These are phyloP conservation scores for Ruditapes philippinarum DNA, from an alignment of 1,140 invertebrate species.

Conservation along the genomic window DNA sequence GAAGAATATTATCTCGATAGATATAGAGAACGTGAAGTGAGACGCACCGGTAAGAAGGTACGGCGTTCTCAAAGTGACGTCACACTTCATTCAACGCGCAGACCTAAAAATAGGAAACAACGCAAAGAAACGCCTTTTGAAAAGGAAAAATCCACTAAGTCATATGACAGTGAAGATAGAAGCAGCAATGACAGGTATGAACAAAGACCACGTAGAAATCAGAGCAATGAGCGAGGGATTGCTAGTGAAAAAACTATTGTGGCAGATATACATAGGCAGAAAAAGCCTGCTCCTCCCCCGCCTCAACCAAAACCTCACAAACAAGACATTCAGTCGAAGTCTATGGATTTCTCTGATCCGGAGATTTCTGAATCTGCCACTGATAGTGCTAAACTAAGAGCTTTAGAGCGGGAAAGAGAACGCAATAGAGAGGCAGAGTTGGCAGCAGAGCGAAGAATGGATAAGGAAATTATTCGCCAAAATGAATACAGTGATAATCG, in stretches of 20 bases:
- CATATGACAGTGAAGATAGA: constrained; percentile 46
- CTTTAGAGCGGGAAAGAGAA: constrained; percentile 50
- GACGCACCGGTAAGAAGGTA: constrained; percentile 64
- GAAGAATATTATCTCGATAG: constrained; percentile 55
- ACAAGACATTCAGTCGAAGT: constrained; percentile 3
- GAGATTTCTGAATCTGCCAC: constrained; percentile 58
- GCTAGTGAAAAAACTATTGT: constrained; percentile 12
- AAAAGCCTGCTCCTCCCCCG: constrained; percentile 45
- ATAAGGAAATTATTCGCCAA: not conserved
- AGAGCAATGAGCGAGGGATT: constrained; percentile 27
- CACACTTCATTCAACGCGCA: constrained; percentile 56
- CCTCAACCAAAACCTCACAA: constrained; percentile 37
- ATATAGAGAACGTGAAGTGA: constrained; percentile 55
- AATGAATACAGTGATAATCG: constrained; percentile 36
- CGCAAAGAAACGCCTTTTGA: constrained; percentile 57
- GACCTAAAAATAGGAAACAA: constrained; percentile 63
- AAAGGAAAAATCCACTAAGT: not conserved
- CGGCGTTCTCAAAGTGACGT: constrained; percentile 65
- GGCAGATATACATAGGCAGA: constrained; percentile 52
- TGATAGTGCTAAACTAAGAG: constrained; percentile 68
- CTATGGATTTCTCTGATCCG: constrained; percentile 8
- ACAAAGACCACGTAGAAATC: not conserved
- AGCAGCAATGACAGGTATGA: constrained; percentile 38
- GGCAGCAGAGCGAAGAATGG: not conserved
- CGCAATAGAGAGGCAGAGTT: constrained; percentile 16